Evolutionary conservation across 2,113 vertebrate genomes (phyloP).

Genomic region (Hydrolagus affinis): DNA sequence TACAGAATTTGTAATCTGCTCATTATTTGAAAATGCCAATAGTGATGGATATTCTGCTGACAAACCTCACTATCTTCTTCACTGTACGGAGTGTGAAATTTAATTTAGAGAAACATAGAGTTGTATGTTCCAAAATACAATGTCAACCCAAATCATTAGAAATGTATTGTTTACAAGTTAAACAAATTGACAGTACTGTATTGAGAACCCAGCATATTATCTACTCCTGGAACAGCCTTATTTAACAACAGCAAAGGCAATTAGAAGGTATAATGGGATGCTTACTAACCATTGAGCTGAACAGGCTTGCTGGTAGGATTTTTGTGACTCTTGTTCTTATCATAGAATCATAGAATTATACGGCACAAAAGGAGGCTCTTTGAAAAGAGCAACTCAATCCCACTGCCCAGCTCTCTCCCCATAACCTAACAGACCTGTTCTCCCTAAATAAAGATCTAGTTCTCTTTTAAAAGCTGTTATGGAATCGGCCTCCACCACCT

Average conservation of each 20-base stretch:
- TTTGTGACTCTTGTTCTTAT: conserved; percentile 10
- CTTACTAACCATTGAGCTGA: background rate
- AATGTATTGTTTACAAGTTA: background rate
- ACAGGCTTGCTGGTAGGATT: background rate
- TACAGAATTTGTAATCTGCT: background rate
- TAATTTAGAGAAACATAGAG: background rate
- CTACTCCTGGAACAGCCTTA: background rate
- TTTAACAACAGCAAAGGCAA: background rate
- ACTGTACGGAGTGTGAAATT: background rate
- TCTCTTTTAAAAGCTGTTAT: no score
- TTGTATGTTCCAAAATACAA: background rate
- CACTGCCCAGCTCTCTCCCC: no score
- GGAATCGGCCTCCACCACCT: no score
- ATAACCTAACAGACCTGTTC: no score
- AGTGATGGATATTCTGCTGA: background rate
- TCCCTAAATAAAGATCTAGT: no score
- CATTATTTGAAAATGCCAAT: background rate
- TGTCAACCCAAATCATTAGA: background rate
- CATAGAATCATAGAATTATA: no score
- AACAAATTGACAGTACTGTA: background rate
- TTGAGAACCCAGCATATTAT: background rate
- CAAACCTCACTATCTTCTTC: background rate
- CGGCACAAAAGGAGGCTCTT: no score
- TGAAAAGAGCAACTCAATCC: no score
- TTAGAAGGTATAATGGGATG: background rate